Evolutionary conservation across 1,140 invertebrate species (phyloP).

Genomic region (Papilio glaucus): DNA sequence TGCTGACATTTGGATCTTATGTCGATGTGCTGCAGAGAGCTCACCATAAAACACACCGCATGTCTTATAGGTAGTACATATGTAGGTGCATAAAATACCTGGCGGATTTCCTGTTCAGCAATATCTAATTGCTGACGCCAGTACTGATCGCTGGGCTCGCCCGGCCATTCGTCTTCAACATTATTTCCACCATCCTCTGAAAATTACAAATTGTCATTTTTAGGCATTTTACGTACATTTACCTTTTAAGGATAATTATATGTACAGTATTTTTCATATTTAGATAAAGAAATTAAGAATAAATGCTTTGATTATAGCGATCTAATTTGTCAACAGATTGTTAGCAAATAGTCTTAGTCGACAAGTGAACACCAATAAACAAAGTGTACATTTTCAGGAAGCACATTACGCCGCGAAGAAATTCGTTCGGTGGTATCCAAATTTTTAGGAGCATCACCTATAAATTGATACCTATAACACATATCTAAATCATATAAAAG

Average conservation of each 20-base stretch:
- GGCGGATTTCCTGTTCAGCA: slow-evolving; percentile 69
- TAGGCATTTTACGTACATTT: slow-evolving; percentile 34
- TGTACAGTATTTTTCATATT: too few species aligned
- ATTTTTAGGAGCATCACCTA: too few species aligned
- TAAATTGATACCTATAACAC: neutral
- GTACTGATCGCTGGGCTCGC: slow-evolving; percentile 67
- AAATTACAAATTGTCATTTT: slow-evolving; percentile 43
- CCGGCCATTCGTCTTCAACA: slow-evolving; percentile 74
- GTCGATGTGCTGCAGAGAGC: too few species aligned
- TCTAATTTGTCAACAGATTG: neutral
- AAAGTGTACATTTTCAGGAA: neutral
- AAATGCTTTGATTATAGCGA: too few species aligned
- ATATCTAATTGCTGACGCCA: slow-evolving; percentile 70
- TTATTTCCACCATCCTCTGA: slow-evolving; percentile 76
- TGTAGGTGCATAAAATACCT: slow-evolving; percentile 51
- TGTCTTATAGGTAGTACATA: too few species aligned
- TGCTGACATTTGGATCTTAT: too few species aligned
- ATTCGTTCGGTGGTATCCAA: too few species aligned
- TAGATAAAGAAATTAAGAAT: too few species aligned
- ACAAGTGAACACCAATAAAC: too few species aligned
- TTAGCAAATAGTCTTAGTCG: too few species aligned
- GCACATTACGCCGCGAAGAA: too few species aligned
- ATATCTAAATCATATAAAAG: slow-evolving; percentile 7
- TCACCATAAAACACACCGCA: too few species aligned
- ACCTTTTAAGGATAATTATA: neutral